These are phyloP conservation scores for Pedetes capensis DNA, from an alignment of 2,113 vertebrate genomes.

Conservation along the genomic window DNA sequence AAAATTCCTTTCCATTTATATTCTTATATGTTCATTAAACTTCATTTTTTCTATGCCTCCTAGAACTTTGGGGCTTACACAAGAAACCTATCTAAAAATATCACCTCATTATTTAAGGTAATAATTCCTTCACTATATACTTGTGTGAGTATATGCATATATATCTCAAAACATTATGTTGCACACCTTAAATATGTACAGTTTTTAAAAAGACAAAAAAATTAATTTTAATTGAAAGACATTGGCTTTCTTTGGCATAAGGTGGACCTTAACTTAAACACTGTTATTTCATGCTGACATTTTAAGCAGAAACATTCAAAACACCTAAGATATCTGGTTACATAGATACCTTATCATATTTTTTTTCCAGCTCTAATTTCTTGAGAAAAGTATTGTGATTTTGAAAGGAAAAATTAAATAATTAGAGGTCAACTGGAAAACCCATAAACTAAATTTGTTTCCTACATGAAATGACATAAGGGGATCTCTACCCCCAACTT, in stretches of 20 bases:
- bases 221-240: conserved; percentile 7
- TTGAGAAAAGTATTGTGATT: background rate
- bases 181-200: background rate
- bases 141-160: background rate
- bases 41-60: background rate
- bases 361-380: background rate
- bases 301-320: background rate
- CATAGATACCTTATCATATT: background rate
- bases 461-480: background rate
- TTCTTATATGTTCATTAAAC: background rate
- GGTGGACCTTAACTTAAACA: background rate
- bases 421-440: background rate
- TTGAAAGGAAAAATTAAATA: background rate
- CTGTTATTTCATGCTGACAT: background rate
- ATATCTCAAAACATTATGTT: background rate
- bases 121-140: background rate
- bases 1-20: background rate
- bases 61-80: background rate
- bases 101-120: background rate
- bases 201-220: background rate
- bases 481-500: background rate
- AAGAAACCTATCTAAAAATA: background rate
- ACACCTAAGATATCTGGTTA: background rate
- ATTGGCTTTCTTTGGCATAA: background rate
- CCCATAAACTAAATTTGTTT: background rate